Conservation (phyloP, 2,888 invertebrate species). For the Entomobrya proxima region DNA sequence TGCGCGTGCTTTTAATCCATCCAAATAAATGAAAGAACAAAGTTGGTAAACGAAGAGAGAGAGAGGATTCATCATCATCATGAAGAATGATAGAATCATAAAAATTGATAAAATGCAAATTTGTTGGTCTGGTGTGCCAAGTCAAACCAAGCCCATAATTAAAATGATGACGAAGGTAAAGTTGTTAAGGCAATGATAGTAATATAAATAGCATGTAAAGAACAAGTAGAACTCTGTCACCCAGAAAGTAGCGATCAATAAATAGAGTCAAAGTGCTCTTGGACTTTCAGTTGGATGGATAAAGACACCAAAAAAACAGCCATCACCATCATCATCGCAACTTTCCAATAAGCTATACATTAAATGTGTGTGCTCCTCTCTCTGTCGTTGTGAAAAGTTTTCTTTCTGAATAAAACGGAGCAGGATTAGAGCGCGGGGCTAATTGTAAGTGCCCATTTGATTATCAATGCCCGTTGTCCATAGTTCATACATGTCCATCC, state of each 20-base stretch:
- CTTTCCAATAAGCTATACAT: too few relatives aligned
- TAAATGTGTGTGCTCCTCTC: too few relatives aligned
- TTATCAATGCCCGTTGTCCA: neutral
- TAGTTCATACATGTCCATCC: neutral
- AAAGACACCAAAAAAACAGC: neutral
- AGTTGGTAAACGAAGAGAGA: too few relatives aligned
- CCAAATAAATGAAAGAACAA: too few relatives aligned
- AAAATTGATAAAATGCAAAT: neutral
- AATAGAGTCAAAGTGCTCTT: neutral
- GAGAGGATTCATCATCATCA: neutral
- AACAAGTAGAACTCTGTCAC: neutral
- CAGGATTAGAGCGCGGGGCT: neutral
- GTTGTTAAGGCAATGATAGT: neutral
- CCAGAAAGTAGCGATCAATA: conserved; percentile 23
- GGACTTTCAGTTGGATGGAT: neutral
- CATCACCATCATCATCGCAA: neutral
- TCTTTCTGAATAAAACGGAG: neutral
- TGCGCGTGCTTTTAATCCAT: too few relatives aligned
- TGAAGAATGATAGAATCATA: neutral
- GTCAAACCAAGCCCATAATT: neutral
- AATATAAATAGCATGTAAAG: neutral
- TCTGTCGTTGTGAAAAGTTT: neutral
- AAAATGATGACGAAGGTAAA: conserved; percentile 25
- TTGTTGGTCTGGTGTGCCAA: too few relatives aligned
- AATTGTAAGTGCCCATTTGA: neutral